These are phyloP conservation scores for Eurystomus gularis DNA, from an alignment of 2,113 vertebrate species.

Conservation along the genomic window DNA sequence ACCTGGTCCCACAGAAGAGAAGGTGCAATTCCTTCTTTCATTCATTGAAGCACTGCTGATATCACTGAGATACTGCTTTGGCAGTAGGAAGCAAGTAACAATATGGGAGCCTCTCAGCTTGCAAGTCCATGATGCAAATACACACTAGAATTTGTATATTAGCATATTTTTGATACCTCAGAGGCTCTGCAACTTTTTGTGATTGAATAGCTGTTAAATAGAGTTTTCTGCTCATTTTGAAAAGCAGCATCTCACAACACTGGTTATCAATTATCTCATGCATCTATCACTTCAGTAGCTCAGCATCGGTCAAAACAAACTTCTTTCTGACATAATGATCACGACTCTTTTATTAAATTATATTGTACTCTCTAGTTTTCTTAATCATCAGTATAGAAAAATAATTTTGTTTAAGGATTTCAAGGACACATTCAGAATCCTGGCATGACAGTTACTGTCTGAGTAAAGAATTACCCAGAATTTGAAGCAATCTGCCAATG, in stretches of 20 bases:
- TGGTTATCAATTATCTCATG: background rate
- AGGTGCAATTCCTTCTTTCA: background rate
- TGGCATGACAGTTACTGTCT: background rate
- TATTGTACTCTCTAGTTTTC: background rate
- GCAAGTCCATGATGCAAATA: background rate
- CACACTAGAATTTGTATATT: background rate
- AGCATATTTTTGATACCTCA: background rate
- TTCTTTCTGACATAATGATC: background rate
- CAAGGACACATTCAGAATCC: background rate
- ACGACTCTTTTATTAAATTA: background rate
- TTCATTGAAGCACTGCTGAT: background rate
- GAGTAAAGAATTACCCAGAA: background rate
- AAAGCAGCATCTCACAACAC: background rate
- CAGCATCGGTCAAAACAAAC: background rate
- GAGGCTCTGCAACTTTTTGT: background rate
- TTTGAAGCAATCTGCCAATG: background rate
- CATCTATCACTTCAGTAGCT: background rate
- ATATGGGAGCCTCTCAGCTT: background rate
- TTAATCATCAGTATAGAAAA: background rate
- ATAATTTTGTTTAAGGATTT: conserved; percentile 1
- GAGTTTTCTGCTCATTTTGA: background rate
- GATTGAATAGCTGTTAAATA: background rate
- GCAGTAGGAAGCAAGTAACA: background rate
- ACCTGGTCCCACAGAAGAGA: background rate
- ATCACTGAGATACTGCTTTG: background rate